Evolutionary conservation across 2,797 vertebrate species (phyloP).

Genomic region (Acanthurus leucopareius): DNA sequence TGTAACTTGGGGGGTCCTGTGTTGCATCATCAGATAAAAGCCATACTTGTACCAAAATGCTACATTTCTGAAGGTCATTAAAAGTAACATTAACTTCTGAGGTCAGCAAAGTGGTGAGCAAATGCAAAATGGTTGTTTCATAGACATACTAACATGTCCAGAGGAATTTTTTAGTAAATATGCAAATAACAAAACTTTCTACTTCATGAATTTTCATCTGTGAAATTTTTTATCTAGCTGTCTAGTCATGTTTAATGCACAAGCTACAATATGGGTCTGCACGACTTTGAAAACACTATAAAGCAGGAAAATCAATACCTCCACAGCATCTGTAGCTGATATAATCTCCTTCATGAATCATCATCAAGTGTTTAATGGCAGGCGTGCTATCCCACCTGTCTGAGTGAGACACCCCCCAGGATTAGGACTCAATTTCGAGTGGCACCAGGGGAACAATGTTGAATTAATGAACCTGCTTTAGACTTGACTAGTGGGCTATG

Average conservation of each 20-base stretch:
- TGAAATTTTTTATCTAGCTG: neutral
- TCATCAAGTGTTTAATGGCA: conserved; percentile 49
- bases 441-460: neutral
- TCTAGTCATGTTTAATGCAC: neutral
- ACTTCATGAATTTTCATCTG: too few relatives aligned
- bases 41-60: conserved; percentile 13
- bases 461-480: conserved; percentile 30
- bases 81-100: conserved; percentile 11
- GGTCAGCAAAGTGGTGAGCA: conserved; percentile 12
- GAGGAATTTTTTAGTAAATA: neutral
- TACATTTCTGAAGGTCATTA: conserved; percentile 16
- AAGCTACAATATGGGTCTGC: neutral
- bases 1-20: conserved; percentile 43
- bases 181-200: too few relatives aligned
- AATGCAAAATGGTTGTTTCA: neutral
- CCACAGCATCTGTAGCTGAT: conserved; percentile 41
- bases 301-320: conserved; percentile 53
- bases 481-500: conserved; percentile 8
- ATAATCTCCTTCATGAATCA: conserved; percentile 50
- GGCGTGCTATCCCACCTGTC: conserved; percentile 24
- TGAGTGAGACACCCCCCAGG: conserved; percentile 18
- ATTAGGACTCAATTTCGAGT: conserved; percentile 36
- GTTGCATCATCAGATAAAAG: conserved; percentile 36
- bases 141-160: neutral
- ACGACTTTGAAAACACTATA: conserved; percentile 50